These are phyloP conservation scores for Drusus annulatus DNA, from an alignment of 1,140 invertebrate genomes.

Conservation along the genomic window DNA sequence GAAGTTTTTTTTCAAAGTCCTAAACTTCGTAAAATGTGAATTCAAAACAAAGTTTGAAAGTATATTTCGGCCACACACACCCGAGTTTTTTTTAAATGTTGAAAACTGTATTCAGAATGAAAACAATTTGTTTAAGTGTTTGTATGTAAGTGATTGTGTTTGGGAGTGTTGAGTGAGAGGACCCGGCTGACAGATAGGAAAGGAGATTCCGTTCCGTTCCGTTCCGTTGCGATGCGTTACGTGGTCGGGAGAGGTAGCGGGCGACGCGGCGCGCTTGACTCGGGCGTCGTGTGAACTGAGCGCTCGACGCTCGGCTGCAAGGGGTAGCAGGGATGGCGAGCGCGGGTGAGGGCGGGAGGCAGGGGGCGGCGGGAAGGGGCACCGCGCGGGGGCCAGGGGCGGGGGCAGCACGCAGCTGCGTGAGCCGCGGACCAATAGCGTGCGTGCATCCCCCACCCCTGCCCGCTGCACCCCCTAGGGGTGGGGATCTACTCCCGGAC, in stretches of 20 bases:
- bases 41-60: constrained; percentile 23
- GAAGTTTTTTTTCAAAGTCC: background rate
- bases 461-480: constrained; percentile 58
- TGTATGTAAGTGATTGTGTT: background rate
- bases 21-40: background rate
- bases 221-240: background rate
- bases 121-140: constrained; percentile 23
- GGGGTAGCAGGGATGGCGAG: background rate
- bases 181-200: background rate
- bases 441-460: constrained; percentile 70
- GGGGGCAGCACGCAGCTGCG: constrained; percentile 66
- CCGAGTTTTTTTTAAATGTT: background rate
- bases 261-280: constrained; percentile 48
- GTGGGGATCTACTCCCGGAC: constrained; percentile 60
- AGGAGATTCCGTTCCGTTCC: no score
- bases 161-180: background rate
- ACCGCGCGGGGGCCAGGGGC: constrained; percentile 59
- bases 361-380: constrained; percentile 8
- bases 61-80: constrained; percentile 10
- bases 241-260: constrained; percentile 23
- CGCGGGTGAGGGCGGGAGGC: background rate
- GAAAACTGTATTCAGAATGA: no score
- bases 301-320: constrained; percentile 8
- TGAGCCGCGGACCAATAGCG: constrained; percentile 69
- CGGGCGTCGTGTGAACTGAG: constrained; percentile 50